Base-by-base conservation (phyloP, 2,888 invertebrate species). In the Hecatera dysodea region DNA sequence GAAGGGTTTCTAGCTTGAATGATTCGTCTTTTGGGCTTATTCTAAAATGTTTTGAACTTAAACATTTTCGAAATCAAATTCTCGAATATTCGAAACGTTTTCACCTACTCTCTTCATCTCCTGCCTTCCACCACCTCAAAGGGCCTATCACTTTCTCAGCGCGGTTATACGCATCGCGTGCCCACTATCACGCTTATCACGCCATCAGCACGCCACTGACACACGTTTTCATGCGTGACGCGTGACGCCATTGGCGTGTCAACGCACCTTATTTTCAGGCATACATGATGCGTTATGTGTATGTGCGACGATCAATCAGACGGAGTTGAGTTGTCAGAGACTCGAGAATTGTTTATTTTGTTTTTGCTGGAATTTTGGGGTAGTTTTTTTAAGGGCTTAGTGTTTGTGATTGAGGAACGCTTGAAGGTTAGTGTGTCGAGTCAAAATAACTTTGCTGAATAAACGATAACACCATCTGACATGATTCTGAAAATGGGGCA, bases 181-280 rank as follows among this genome's bases (percentile, higher is more conserved):
- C 53, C 46, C 57, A 27, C 70, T 82, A 85, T 83, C 85, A 82
- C 67, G 74, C 62, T 80, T 85, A 84, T 84, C 84, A 83, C 74
- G 68, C 72, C 70, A 85, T 85, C 85, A 56, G 75, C 86, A 85
- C 84, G 84, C 84, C 71, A 85, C 74, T 83, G 83, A 83, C 79
- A 80, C 68, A 70, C 78, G 70, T 81, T 84, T 76, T 80, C 79
- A 85, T 83, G 82, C 85, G 82, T 77, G 88, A 87, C 88, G 85
- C 83, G 60, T 87, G 88, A 87, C 88, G 86, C 83, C 57, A 67
- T 83, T 80, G 80, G 83, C 86, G 86, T 86, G 88, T 82, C 85
- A 83, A 86, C 89, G 85, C 81, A 81, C 86, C 80, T 86, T 85
- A 86, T 85, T 87, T 80, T 75, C 74, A 68, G 72, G 71, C 84